phyloP scores from a whole-genome alignment of 2,888 invertebrate species.

The Drosophila birchii region DNA sequence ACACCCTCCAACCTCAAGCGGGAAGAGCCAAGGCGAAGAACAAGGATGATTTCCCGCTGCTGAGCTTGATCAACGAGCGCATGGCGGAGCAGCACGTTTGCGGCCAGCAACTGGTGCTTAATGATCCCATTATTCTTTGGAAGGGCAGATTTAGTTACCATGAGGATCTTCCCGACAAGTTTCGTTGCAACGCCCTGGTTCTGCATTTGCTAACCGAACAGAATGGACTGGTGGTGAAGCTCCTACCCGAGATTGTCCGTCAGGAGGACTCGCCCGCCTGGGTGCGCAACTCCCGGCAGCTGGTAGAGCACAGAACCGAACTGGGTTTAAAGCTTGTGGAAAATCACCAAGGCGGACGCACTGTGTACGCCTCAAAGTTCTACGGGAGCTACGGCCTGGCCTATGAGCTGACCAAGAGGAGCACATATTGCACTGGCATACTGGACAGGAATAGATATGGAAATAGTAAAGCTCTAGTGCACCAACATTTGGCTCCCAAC shows the following conservation, averaged over 20 bases:
- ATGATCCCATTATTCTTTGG: conserved; percentile 69
- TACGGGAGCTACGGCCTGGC: conserved; percentile 74
- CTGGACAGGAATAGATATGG: conserved; percentile 72
- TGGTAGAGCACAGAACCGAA: conserved; percentile 58
- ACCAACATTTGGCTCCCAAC: conserved; percentile 53
- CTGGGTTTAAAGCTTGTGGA: conserved; percentile 58
- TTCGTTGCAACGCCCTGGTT: conserved; percentile 62
- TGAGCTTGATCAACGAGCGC: conserved; percentile 56
- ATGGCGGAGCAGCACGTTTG: conserved; percentile 64
- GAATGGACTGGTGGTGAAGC: conserved; percentile 59
- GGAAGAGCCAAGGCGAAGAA: conserved; percentile 28
- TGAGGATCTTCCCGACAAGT: conserved; percentile 54
- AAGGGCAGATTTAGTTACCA: conserved; percentile 60
- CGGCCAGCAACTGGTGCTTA: conserved; percentile 69
- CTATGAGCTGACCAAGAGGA: conserved; percentile 52
- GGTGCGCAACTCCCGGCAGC: conserved; percentile 59
- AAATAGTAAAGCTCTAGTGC: conserved; percentile 68
- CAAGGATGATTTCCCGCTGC: conserved; percentile 7
- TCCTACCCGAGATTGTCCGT: conserved; percentile 57
- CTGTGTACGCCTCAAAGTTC: conserved; percentile 67
- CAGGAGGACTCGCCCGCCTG: conserved; percentile 30
- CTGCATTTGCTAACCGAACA: conserved; percentile 68
- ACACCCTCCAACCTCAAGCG: conserved; percentile 20
- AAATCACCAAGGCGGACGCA: conserved; percentile 60
- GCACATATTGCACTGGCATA: conserved; percentile 70